phyloP scores from a whole-genome alignment of 2,888 invertebrate species.

The Dendrolimus houi region DNA sequence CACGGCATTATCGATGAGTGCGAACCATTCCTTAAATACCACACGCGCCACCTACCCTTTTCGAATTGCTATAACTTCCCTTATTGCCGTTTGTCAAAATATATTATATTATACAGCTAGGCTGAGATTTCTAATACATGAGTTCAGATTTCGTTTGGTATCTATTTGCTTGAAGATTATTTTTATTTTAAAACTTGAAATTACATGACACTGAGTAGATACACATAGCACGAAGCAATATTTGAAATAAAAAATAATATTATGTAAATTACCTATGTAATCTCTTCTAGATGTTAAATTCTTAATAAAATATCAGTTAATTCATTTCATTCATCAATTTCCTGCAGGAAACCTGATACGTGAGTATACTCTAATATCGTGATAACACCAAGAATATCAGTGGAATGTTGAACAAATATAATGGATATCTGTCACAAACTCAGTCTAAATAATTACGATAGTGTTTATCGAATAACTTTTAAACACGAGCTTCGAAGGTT shows the following conservation, averaged over 20 bases:
- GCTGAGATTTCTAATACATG: no score
- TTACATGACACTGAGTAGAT: no score
- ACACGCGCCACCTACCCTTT: no score
- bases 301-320: constrained; percentile 9
- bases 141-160: no score
- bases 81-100: no score
- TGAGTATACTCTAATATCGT: constrained; percentile 37
- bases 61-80: no score
- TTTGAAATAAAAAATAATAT: neutral
- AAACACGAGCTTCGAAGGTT: constrained; percentile 60
- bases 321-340: neutral
- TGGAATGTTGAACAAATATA: constrained; percentile 56
- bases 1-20: no score
- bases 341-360: constrained; percentile 30
- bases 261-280: neutral
- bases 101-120: no score
- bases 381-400: constrained; percentile 48
- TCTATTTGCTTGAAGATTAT: no score
- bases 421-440: constrained; percentile 58
- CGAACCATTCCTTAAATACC: no score
- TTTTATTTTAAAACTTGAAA: no score
- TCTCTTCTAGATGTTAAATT: neutral
- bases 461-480: constrained; percentile 73
- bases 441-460: constrained; percentile 70
- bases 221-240: no score